Base-by-base conservation (phyloP, 1,140 invertebrate species). In the Maconellicoccus hirsutus region DNA sequence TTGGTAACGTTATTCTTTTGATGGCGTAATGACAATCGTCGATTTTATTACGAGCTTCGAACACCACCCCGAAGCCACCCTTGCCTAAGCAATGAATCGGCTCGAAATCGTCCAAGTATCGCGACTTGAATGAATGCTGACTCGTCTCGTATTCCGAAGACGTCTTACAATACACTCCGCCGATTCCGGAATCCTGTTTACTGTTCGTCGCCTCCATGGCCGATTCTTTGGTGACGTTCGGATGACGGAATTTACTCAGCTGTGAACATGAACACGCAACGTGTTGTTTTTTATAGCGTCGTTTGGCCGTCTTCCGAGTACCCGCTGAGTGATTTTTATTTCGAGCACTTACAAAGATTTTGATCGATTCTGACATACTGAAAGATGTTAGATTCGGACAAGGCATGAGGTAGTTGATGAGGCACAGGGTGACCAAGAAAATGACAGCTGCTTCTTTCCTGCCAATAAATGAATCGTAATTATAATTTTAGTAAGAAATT, bases 51-150 rank as follows among this genome's bases (percentile, higher is more conserved):
- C 86, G 89, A 0, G 92, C 94, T 79, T 98, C 91, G 81, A 98
- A 98, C 0, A 99, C 96, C 22, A 98, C 88, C 0, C 96, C 96
- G 82, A 97, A 98, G 0, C 95, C 96, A n/a, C 96, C 96, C 77
- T 86, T 87, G 0, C 95, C 95, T 0, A 98, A 81, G 75, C 91
- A 89, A 72, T 86, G 82, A 38, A 96, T 79, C 7, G 90, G 86
- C 27, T 92, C 88, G 80, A 96, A 98, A 76, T 98, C 94, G 19
- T 84, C 86, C 70, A 89, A 81, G 79, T 93, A 98, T 71, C 93
- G 86, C 4, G 86, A 91, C 7, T 77, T 82, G 78, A 76, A 82
- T 29, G 76, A 74, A 10, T 66, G n/a, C n/a, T n/a, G n/a, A 38
- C 33, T 52, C 42, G n/a, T 33, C 19, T 25, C 61, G 25, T 66